Evolutionary conservation across 30 jellyfish, hydroid and myxozoan genomes (phyloP), one percentile per base, ranked within the genome.

Genomic region (Phacellophora camtschatica): DNA sequence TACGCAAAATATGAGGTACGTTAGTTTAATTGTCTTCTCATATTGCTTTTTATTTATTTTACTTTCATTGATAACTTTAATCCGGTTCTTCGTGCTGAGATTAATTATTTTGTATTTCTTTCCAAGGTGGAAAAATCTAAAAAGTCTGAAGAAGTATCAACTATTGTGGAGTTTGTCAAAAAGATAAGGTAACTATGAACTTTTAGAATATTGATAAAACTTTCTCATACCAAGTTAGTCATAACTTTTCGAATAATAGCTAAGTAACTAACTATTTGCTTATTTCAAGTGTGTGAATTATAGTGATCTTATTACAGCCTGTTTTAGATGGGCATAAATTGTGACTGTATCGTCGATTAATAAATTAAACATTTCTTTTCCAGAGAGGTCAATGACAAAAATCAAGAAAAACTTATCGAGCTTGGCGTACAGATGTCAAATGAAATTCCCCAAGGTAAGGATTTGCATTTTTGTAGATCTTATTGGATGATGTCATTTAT

Each of bases 1-100:
- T 73, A 25, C 53, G 86, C 86, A 12, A 33, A 53, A 25, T 53
- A 31, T 8, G 61, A 43, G 86, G 86, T 73, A 53, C 7, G 65
- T 51, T 2, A 4, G 15, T 59, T 29, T 25, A 10, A 19, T 3
- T 55, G 37, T 3, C 19, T 4, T 19, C 13, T 4, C 69, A 5
- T 5, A 9, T 13, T 50, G 65, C 5, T 15, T 5, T 7, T 31
- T 5, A 31, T 5, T 15, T 5, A 50, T 50, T 15, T 50, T n/a
- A n/a, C n/a, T n/a, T n/a, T n/a, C n/a, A n/a, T n/a, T n/a, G n/a
- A n/a, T n/a, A n/a, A n/a, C n/a, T n/a, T n/a, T n/a, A n/a, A n/a
- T n/a, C n/a, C n/a, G n/a, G n/a, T n/a, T n/a, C n/a, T n/a, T n/a
- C n/a, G n/a, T n/a, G n/a, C n/a, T n/a, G n/a, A n/a, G n/a, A n/a